phyloP scores from a whole-genome alignment of 2,888 invertebrate species.

The Yponomeuta sedellus region DNA sequence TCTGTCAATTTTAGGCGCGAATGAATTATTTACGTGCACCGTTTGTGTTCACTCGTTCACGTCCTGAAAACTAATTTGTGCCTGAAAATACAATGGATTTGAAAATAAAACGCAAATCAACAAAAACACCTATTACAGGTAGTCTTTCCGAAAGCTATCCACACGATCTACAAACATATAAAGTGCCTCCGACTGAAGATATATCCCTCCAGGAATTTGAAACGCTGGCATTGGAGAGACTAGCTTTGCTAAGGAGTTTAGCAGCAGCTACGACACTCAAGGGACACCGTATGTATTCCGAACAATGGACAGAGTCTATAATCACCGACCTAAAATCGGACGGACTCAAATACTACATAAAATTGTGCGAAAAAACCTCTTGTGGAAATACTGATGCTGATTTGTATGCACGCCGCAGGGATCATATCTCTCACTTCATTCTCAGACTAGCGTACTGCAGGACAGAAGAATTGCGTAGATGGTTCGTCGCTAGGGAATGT shows the following conservation, averaged over 20 bases:
- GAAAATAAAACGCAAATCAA: conserved; percentile 61
- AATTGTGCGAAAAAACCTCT: conserved; percentile 76
- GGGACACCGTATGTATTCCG: conserved; percentile 77
- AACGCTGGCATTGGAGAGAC: conserved; percentile 88
- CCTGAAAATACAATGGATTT: conserved; percentile 49
- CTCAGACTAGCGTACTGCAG: conserved; percentile 93
- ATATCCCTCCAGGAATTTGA: conserved; percentile 91
- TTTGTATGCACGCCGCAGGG: conserved; percentile 81
- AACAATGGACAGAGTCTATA: conserved; percentile 82
- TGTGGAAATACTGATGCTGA: conserved; percentile 77
- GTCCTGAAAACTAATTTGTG: no score
- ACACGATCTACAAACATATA: conserved; percentile 88
- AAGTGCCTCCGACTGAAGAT: conserved; percentile 82
- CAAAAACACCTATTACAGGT: conserved; percentile 45
- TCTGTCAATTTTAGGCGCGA: background rate
- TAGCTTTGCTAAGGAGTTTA: conserved; percentile 85
- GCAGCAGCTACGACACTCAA: conserved; percentile 82
- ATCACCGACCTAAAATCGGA: conserved; percentile 80
- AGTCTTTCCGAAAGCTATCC: conserved; percentile 78
- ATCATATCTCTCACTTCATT: conserved; percentile 96
- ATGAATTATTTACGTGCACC: no score
- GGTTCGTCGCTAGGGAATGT: conserved; percentile 93
- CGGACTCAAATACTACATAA: conserved; percentile 79
- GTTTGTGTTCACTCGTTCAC: no score
- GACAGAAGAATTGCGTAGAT: conserved; percentile 87